These are phyloP conservation scores for Hyperoodon ampullatus DNA, from an alignment of 2,113 vertebrate genomes.

Conservation along the genomic window DNA sequence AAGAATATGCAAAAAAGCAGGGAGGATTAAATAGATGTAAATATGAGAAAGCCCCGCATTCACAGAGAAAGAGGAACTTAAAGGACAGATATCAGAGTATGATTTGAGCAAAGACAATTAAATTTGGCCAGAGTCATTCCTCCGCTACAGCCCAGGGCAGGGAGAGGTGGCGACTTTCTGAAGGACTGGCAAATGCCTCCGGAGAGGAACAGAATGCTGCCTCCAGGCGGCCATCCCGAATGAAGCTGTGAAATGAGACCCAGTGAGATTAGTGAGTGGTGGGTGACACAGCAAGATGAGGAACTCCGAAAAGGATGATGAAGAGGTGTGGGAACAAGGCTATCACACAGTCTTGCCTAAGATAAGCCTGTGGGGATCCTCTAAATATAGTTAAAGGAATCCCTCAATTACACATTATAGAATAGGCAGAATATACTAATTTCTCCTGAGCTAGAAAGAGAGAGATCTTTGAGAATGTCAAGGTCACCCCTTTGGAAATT, in stretches of 20 bases:
- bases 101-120: not conserved
- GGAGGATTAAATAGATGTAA: not conserved
- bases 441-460: not conserved
- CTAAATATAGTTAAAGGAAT: slow-evolving; percentile 35
- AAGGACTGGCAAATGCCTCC: not conserved
- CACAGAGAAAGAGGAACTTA: not conserved
- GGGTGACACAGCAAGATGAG: not conserved
- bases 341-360: not conserved
- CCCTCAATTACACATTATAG: slow-evolving; percentile 19
- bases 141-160: not conserved
- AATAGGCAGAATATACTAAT: not conserved
- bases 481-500: not conserved
- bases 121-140: not conserved
- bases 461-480: not conserved
- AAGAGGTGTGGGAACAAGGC: not conserved
- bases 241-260: not conserved
- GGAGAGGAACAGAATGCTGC: not conserved
- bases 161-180: not conserved
- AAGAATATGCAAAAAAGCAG: not conserved
- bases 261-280: not conserved
- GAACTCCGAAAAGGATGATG: not conserved
- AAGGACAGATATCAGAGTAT: not conserved
- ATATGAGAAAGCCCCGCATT: not conserved
- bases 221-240: not conserved
- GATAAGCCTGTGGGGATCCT: not conserved